Evolutionary conservation across 2,888 invertebrate species (phyloP).

Genomic region (Amphiduros pacificus): DNA sequence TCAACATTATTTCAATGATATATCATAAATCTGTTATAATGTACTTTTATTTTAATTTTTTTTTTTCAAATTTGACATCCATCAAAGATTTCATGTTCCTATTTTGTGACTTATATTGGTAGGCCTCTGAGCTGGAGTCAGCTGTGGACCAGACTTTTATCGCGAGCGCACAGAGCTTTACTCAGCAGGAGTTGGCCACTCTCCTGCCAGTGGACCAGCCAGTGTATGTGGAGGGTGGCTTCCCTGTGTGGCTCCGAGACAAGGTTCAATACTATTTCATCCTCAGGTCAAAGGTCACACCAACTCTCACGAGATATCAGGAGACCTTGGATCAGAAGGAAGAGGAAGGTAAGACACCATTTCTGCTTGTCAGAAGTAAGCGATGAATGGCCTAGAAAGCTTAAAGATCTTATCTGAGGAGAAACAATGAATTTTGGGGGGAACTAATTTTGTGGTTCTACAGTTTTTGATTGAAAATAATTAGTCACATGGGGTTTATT

Average conservation of each 20-base stretch:
- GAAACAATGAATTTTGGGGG: too few relatives aligned
- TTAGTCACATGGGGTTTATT: too few relatives aligned
- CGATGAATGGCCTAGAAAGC: too few relatives aligned
- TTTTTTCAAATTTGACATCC: conserved; percentile 66
- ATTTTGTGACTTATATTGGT: too few relatives aligned
- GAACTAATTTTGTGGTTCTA: too few relatives aligned
- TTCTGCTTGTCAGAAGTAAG: too few relatives aligned
- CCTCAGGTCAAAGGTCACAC: conserved; percentile 68
- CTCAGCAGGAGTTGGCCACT: conserved; percentile 72
- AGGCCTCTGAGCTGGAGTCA: conserved; percentile 75
- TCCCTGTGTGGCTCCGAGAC: conserved; percentile 76
- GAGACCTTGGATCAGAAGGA: conserved; percentile 25
- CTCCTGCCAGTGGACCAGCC: conserved; percentile 68
- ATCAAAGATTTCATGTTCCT: too few relatives aligned
- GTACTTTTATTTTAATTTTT: background rate
- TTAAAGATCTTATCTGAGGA: too few relatives aligned
- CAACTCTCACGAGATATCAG: conserved; percentile 13
- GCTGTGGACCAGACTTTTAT: conserved; percentile 89
- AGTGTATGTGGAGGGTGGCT: conserved; percentile 84
- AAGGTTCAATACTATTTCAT: conserved; percentile 81
- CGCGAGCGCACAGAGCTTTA: conserved; percentile 80
- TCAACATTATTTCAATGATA: background rate
- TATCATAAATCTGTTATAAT: background rate
- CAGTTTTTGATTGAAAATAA: too few relatives aligned
- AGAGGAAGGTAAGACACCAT: conserved; percentile 23